phyloP scores from a whole-genome alignment of 2,113 vertebrate species.

The Brachyistius frenatus region DNA sequence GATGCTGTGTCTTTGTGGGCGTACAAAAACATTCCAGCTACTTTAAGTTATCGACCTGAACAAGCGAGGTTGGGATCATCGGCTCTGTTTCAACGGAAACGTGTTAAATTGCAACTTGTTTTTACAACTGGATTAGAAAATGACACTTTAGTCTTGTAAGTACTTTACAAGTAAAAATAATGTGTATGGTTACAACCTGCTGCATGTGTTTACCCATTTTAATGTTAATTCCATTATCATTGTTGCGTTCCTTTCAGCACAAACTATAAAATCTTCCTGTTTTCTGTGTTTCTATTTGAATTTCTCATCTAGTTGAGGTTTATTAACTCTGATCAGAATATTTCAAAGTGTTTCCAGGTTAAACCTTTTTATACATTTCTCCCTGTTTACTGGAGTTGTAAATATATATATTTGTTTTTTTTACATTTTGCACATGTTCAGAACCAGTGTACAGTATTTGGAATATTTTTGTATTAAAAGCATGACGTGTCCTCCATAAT shows the following conservation, averaged over 20 bases:
- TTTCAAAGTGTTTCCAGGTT: conserved; percentile 35
- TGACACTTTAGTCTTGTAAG: conserved; percentile 32
- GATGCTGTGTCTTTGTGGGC: conserved; percentile 15
- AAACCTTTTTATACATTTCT: conserved; percentile 3
- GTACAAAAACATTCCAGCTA: conserved; percentile 39
- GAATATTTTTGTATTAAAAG: conserved; percentile 76
- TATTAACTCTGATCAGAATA: conserved; percentile 19
- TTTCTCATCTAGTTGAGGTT: conserved; percentile 30
- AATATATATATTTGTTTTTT: conserved; percentile 38
- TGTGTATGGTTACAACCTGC: not conserved
- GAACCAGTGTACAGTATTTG: conserved; percentile 75
- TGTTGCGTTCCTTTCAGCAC: conserved; percentile 22
- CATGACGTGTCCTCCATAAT: conserved; percentile 37
- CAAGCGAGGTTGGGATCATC: conserved; percentile 14
- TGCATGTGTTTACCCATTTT: conserved; percentile 9
- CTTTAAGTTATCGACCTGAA: conserved; percentile 31
- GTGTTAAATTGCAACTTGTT: conserved; percentile 30
- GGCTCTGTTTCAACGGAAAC: conserved; percentile 20
- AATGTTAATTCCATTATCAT: conserved; percentile 1
- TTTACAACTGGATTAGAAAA: conserved; percentile 7
- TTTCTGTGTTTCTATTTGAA: conserved; percentile 15
- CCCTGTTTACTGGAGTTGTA: conserved; percentile 62
- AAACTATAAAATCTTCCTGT: conserved; percentile 16
- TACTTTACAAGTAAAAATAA: conserved; percentile 35
- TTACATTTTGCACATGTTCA: conserved; percentile 73